phyloP scores from a whole-genome alignment of 2,888 invertebrate species.

The Diaphora mendica region DNA sequence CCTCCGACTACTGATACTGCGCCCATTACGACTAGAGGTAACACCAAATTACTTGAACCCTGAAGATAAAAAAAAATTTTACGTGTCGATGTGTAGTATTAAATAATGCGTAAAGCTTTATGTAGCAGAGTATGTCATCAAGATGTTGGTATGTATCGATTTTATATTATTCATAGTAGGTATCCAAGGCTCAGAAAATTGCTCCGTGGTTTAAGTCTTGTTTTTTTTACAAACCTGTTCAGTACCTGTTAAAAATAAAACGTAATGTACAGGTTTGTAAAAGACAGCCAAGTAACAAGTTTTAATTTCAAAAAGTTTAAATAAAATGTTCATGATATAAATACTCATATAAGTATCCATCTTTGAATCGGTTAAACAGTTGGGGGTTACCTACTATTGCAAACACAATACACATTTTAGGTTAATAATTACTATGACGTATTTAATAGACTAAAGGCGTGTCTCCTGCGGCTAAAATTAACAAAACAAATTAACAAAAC shows the following conservation, averaged over 20 bases:
- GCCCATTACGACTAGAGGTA: constrained; percentile 95
- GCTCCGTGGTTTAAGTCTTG: no score
- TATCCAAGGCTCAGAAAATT: background rate
- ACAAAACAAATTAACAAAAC: no score
- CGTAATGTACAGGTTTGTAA: no score
- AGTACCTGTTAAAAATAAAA: background rate
- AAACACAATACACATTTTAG: background rate
- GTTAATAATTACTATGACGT: background rate
- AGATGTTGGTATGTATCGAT: background rate
- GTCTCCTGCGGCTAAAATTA: no score
- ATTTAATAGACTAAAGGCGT: no score
- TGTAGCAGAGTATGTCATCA: background rate
- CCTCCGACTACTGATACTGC: constrained; percentile 93
- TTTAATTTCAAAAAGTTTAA: background rate
- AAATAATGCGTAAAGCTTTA: background rate
- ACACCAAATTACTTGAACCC: constrained; percentile 94
- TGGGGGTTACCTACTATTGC: background rate
- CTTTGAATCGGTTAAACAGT: background rate
- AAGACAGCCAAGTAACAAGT: background rate
- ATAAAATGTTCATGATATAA: background rate
- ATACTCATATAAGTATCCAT: background rate
- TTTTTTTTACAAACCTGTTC: background rate
- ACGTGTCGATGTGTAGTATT: background rate
- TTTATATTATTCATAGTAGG: background rate
- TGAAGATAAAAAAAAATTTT: constrained; percentile 59